Conservation (phyloP, 2,113 vertebrate species). For the Rutilus rutilus region DNA sequence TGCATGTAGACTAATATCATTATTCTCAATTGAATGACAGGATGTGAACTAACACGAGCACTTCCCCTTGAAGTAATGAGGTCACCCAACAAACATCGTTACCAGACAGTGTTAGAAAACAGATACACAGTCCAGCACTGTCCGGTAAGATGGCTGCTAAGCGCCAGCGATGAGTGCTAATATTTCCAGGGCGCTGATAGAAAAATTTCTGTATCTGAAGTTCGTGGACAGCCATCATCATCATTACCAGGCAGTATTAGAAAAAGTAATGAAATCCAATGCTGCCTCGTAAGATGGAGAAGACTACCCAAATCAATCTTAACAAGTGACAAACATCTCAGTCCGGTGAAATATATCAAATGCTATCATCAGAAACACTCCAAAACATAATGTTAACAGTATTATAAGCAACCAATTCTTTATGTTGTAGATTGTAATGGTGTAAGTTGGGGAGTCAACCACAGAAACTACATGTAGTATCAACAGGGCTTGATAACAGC, state of each 20-base stretch:
- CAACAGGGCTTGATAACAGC: slow-evolving; percentile 46
- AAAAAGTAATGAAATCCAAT: slow-evolving; percentile 93
- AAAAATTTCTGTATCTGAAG: slow-evolving; percentile 59
- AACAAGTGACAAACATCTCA: neutral
- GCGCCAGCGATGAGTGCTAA: slow-evolving; percentile 69
- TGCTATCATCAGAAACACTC: neutral
- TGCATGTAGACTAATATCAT: neutral
- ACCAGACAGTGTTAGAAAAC: slow-evolving; percentile 99
- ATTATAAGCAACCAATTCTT: neutral
- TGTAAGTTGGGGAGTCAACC: slow-evolving; percentile 21
- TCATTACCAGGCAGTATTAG: slow-evolving; percentile 99
- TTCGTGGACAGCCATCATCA: slow-evolving; percentile 85
- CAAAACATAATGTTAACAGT: neutral
- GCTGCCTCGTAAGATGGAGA: slow-evolving; percentile 99
- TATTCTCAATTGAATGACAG: neutral
- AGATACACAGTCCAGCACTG: slow-evolving; percentile 95
- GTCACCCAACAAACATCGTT: slow-evolving; percentile 98
- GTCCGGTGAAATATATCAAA: neutral
- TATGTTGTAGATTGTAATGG: neutral
- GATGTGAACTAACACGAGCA: neutral
- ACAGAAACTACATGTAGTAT: slow-evolving; percentile 41
- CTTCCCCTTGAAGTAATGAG: slow-evolving; percentile 60
- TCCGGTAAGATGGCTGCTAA: slow-evolving; percentile 97
- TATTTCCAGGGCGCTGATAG: neutral
- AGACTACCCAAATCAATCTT: slow-evolving; percentile 72